These are phyloP conservation scores for Lasioglossum villosulum DNA, from an alignment of 2,888 invertebrate genomes.

Conservation along the genomic window DNA sequence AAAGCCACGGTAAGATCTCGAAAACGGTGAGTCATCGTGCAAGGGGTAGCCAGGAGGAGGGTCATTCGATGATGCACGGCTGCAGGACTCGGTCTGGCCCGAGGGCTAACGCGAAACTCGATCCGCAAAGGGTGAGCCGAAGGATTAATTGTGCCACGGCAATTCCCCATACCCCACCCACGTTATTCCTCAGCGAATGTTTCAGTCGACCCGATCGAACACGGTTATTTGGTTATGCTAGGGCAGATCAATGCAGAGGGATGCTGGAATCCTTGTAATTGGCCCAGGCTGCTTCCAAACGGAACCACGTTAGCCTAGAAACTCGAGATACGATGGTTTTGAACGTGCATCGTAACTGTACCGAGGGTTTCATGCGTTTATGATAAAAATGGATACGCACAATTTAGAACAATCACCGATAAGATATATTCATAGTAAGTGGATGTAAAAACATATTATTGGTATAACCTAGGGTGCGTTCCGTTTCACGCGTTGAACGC, in stretches of 20 bases:
- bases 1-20: slow-evolving; percentile 14
- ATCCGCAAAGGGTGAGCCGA: neutral
- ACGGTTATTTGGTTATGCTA: slow-evolving; percentile 59
- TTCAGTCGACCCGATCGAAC: slow-evolving; percentile 26
- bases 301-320: slow-evolving; percentile 44
- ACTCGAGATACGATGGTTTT: neutral
- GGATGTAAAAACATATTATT: too few relatives aligned
- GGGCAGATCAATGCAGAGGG: slow-evolving; percentile 30
- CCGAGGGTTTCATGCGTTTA: too few relatives aligned
- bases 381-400: too few relatives aligned
- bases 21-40: slow-evolving; percentile 30
- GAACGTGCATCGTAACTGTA: neutral
- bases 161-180: slow-evolving; percentile 27
- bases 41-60: slow-evolving; percentile 18
- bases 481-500: too few relatives aligned
- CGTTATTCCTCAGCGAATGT: neutral
- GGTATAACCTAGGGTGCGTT: too few relatives aligned
- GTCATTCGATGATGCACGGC: slow-evolving; percentile 4
- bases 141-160: slow-evolving; percentile 51
- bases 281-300: slow-evolving; percentile 39
- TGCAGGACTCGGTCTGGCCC: neutral
- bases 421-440: too few relatives aligned
- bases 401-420: too few relatives aligned
- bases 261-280: slow-evolving; percentile 34
- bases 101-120: neutral